These are phyloP conservation scores for Solenodon paradoxus DNA, from an alignment of 2,113 vertebrate genomes.

Conservation along the genomic window DNA sequence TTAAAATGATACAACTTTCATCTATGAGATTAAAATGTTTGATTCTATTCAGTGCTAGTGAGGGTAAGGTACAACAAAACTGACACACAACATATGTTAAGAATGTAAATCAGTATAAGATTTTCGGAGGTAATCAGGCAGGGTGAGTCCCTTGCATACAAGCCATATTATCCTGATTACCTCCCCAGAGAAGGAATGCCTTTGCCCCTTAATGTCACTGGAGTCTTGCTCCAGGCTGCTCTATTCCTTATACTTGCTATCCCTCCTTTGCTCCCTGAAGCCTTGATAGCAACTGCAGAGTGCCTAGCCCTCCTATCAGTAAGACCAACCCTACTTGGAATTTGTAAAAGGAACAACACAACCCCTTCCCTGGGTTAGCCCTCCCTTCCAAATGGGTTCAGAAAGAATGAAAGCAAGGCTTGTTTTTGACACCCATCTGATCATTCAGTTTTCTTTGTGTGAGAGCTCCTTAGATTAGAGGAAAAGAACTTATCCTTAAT, in stretches of 20 bases:
- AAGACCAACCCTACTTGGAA: too few species aligned
- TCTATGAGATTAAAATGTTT: background rate
- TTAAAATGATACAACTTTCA: background rate
- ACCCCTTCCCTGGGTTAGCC: background rate
- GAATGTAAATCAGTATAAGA: background rate
- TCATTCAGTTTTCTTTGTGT: background rate
- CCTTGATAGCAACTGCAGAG: background rate
- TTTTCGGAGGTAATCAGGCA: too few species aligned
- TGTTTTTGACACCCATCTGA: background rate
- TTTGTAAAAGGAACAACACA: background rate
- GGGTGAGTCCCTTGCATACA: background rate
- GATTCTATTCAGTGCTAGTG: background rate
- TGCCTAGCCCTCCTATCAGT: background rate
- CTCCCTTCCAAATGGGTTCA: background rate
- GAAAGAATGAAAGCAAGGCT: background rate
- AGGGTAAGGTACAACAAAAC: background rate
- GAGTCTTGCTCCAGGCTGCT: background rate
- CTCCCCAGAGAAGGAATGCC: background rate
- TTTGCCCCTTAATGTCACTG: background rate
- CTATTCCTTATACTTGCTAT: background rate
- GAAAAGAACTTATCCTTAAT: slow-evolving; percentile 17
- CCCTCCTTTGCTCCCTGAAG: background rate
- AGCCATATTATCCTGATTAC: too few species aligned
- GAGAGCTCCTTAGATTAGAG: background rate
- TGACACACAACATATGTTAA: background rate